phyloP scores from a whole-genome alignment of 2,113 vertebrate species.

The Leptobrachium leishanense region DNA sequence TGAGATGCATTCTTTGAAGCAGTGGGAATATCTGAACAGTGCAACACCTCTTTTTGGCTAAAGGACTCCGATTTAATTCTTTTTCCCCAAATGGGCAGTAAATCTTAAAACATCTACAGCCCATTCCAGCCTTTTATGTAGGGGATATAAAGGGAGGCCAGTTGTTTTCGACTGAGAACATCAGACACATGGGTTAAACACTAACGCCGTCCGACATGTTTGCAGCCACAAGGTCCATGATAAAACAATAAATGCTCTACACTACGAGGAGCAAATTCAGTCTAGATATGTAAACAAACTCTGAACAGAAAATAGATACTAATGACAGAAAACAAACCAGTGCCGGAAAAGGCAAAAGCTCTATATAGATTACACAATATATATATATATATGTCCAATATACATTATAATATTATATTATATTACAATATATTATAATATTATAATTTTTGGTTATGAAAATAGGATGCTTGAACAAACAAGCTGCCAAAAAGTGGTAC shows the following conservation, averaged over 20 bases:
- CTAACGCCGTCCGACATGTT: background rate
- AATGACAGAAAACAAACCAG: background rate
- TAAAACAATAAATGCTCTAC: background rate
- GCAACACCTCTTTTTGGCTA: background rate
- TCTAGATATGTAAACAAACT: background rate
- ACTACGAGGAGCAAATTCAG: background rate
- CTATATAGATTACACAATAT: background rate
- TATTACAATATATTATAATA: too few relatives aligned
- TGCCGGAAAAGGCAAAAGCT: background rate
- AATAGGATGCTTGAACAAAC: background rate
- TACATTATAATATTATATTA: too few relatives aligned
- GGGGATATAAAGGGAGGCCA: background rate
- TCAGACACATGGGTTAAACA: background rate
- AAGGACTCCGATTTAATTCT: background rate
- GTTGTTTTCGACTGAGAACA: background rate
- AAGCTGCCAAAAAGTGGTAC: slow-evolving; percentile 67
- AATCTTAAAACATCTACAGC: background rate
- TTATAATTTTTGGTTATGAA: too few relatives aligned
- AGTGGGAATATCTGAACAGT: background rate
- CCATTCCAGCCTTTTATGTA: background rate
- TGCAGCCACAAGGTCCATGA: background rate
- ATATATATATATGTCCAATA: background rate
- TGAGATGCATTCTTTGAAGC: background rate
- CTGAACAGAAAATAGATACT: background rate
- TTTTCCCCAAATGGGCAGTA: background rate